Evolutionary conservation across 2,113 vertebrate genomes (phyloP).

Genomic region (Puffinus mauretanicus): DNA sequence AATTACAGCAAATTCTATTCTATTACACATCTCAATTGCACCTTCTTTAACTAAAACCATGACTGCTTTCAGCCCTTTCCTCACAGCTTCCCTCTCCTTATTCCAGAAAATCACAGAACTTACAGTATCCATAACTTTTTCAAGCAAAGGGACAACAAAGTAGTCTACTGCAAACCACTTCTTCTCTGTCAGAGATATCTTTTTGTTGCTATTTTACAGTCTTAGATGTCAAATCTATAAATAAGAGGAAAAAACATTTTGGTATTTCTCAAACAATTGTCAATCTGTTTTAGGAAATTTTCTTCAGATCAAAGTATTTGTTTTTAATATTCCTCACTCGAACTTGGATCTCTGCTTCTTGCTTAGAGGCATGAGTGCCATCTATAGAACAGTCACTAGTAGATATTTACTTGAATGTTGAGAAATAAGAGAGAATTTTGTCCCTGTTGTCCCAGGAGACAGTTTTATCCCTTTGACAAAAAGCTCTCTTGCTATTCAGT

Average conservation of each 20-base stretch:
- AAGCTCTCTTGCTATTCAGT: neutral
- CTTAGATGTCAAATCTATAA: neutral
- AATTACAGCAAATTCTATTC: neutral
- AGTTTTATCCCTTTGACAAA: neutral
- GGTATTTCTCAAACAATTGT: neutral
- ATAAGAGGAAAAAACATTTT: neutral
- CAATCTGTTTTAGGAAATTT: neutral
- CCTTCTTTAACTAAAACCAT: neutral
- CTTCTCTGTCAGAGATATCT: neutral
- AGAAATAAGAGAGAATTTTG: neutral
- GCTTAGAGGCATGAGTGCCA: constrained; percentile 65
- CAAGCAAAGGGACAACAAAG: neutral
- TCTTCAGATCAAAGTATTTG: neutral
- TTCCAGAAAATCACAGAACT: neutral
- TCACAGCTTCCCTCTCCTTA: neutral
- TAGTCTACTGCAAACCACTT: neutral
- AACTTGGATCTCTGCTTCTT: neutral
- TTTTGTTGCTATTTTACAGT: neutral
- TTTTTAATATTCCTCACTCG: neutral
- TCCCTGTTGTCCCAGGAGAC: neutral
- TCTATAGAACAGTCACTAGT: constrained; percentile 59
- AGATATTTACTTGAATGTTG: neutral
- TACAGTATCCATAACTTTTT: neutral
- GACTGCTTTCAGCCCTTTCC: neutral
- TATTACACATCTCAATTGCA: neutral